Evolutionary conservation across 2,888 invertebrate genomes (phyloP).

Genomic region (Himalopsyche japonica): DNA sequence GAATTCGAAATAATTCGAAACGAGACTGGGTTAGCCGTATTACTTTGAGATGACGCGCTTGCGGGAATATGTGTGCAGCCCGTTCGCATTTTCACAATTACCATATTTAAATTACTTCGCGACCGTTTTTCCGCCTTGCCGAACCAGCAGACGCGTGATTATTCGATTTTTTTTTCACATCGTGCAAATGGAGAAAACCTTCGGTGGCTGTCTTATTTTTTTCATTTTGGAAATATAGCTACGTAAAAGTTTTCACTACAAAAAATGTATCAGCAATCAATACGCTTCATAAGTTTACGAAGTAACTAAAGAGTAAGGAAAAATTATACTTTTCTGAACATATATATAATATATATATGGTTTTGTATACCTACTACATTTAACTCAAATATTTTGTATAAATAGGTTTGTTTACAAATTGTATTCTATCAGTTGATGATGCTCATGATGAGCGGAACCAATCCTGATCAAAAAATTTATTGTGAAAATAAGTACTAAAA

Average conservation of each 20-base stretch:
- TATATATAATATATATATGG: no score
- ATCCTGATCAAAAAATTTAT: no score
- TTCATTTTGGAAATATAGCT: background rate
- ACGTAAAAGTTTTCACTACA: background rate
- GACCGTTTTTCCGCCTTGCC: constrained; percentile 1
- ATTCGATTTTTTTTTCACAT: constrained; percentile 2
- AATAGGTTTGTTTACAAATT: no score
- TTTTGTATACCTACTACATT: no score
- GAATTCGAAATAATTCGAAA: background rate
- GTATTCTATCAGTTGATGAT: no score
- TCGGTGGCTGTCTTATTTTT: background rate
- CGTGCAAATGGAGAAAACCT: background rate
- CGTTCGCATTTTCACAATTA: constrained; percentile 18
- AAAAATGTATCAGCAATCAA: background rate
- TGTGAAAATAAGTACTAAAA: no score
- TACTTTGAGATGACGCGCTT: background rate
- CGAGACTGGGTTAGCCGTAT: background rate
- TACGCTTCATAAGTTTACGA: background rate
- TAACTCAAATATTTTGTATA: no score
- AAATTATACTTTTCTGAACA: no score
- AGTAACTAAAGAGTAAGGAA: no score
- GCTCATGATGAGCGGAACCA: no score
- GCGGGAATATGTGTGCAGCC: background rate
- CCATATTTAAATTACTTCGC: constrained; percentile 35
- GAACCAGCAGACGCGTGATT: constrained; percentile 27